Evolutionary conservation across 1,140 invertebrate genomes (phyloP).

Genomic region (Drosophila mayri): DNA sequence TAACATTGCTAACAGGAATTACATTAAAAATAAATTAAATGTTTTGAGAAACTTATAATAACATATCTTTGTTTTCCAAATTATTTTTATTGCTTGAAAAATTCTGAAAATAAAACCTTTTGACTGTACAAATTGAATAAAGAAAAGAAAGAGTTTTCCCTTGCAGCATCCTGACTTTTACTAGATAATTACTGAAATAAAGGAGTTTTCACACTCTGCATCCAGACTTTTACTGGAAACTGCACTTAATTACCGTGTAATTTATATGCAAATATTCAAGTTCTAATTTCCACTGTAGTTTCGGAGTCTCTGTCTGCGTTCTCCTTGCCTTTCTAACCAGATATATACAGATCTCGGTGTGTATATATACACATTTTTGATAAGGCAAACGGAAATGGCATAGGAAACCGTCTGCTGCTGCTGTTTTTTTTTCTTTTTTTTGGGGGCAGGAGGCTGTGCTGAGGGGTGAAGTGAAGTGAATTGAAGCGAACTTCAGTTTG

Average conservation of each 20-base stretch:
- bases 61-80: no score
- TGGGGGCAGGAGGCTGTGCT: conserved; percentile 32
- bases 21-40: background rate
- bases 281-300: conserved; percentile 37
- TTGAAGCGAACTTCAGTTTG: conserved; percentile 68
- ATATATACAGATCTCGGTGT: conserved; percentile 35
- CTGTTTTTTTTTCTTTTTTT: conserved; percentile 3
- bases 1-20: no score
- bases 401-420: conserved; percentile 52
- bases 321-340: conserved; percentile 4
- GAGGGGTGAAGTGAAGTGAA: conserved; percentile 74
- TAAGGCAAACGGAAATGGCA: conserved; percentile 81
- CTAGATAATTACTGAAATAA: background rate
- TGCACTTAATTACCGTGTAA: conserved; percentile 2
- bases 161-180: background rate
- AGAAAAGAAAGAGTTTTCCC: background rate
- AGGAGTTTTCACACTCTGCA: background rate
- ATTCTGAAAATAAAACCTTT: background rate
- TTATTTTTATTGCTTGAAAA: no score
- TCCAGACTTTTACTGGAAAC: background rate
- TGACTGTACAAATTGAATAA: no score
- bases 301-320: conserved; percentile 22
- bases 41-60: background rate
- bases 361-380: conserved; percentile 70
- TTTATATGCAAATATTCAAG: conserved; percentile 5